A percentile compares a stretch with the other conserved stretches of the same genome.
phyloP scores from a whole-genome alignment of 2,888 invertebrate species.

The Trichogramma evanescens region DNA sequence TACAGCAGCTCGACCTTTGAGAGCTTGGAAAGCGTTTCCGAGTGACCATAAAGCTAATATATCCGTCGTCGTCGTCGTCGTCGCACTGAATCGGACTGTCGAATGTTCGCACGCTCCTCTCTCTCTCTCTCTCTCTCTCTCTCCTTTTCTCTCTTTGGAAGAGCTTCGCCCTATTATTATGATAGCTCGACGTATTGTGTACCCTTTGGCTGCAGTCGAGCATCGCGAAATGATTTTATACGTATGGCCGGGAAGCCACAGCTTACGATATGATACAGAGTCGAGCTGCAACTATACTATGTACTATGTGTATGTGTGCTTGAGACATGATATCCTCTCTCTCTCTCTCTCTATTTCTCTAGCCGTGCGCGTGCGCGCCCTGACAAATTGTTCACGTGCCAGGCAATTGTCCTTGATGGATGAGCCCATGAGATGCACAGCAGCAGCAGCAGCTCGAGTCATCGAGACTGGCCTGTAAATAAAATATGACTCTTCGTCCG shows the following conservation, averaged over 20 bases:
- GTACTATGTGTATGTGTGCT: too few species aligned
- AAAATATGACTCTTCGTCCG: too few species aligned
- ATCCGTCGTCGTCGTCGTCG: constrained; percentile 32
- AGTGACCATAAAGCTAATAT: constrained; percentile 40
- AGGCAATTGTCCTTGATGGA: constrained; percentile 19
- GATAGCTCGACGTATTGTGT: not conserved
- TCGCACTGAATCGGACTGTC: not conserved
- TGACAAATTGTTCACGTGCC: constrained; percentile 44
- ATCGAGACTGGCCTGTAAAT: too few species aligned
- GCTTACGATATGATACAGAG: too few species aligned
- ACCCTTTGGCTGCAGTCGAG: constrained; percentile 3
- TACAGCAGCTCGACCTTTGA: constrained; percentile 9
- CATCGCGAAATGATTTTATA: not conserved
- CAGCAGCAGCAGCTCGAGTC: too few species aligned
- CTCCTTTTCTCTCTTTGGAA: not conserved
- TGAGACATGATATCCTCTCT: too few species aligned
- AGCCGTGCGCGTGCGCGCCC: constrained; percentile 2
- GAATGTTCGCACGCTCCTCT: constrained; percentile 11
- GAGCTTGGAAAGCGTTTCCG: constrained; percentile 29
- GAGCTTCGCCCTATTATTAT: too few species aligned
- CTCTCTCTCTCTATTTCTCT: too few species aligned
- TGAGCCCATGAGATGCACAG: not conserved
- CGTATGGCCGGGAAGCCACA: not conserved
- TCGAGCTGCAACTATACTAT: too few species aligned
- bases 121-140: constrained; percentile 2